phyloP scores from a whole-genome alignment of 2,888 invertebrate species.

The Drosophila nigritarsus region DNA sequence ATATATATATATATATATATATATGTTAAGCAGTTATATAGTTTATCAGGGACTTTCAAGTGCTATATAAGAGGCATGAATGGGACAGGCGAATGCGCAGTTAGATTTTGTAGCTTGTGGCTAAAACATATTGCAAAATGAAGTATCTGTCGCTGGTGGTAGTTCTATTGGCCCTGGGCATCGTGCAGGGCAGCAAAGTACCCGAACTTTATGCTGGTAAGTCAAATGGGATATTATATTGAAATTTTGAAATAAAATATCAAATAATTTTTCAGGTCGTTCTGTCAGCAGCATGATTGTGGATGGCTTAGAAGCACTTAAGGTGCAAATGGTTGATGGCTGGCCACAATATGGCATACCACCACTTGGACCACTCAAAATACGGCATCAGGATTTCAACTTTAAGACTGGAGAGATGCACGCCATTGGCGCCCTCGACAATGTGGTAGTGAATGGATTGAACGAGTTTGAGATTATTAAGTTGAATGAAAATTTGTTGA shows the following conservation, averaged over 20 bases:
- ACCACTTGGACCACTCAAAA: constrained; percentile 71
- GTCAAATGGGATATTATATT: neutral
- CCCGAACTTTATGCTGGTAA: constrained; percentile 50
- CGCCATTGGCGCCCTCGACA: constrained; percentile 57
- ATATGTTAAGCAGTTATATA: constrained; percentile 16
- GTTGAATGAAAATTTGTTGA: too few relatives aligned
- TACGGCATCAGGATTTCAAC: constrained; percentile 60
- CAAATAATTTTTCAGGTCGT: constrained; percentile 41
- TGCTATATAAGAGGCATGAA: constrained; percentile 52
- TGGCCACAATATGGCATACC: constrained; percentile 73
- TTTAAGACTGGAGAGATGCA: constrained; percentile 38
- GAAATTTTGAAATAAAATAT: neutral
- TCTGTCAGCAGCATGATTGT: constrained; percentile 61
- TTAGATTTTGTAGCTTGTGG: constrained; percentile 21
- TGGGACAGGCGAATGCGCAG: constrained; percentile 16
- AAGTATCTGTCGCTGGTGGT: constrained; percentile 47
- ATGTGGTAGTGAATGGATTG: constrained; percentile 67
- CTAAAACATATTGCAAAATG: constrained; percentile 44
- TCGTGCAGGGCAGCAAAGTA: constrained; percentile 49
- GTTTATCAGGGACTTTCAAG: constrained; percentile 35
- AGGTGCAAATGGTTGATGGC: constrained; percentile 72
- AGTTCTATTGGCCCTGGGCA: constrained; percentile 39
- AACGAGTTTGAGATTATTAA: constrained; percentile 69
- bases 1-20: neutral
- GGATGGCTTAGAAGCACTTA: constrained; percentile 60